Base-by-base conservation (phyloP, 30 jellyfish, hydroid and myxozoan species). In the Morbakka virulenta region DNA sequence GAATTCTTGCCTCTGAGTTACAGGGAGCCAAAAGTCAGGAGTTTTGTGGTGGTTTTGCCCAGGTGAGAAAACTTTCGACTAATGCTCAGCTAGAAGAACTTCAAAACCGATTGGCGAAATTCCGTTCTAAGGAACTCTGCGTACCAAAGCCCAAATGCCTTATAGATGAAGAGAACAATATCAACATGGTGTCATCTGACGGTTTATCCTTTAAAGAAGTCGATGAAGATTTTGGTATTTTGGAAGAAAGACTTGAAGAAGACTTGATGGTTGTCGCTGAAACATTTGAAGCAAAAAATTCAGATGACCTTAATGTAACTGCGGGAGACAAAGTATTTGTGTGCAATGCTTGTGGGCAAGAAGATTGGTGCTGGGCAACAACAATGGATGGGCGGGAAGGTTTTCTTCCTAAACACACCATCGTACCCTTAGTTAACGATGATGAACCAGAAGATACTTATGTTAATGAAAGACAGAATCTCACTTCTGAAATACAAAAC, bases 61-160 rank as follows among this genome's bases (percentile, higher is more conserved):
- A 76, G 47, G 95, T 83, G 64, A 76, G 95, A 29, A 83, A 73
- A 26, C 82, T 83, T 9, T 50, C 68, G 36, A 83, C 95, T 2
- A 36, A 41, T 24, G 65, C 95, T 21, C 4, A 28, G 2, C 12
- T 66, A 1, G 41, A 29, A 14, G 79, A 27, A 34, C 24, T 67
- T 28, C 64, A 4, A 2, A n/a, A 67, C 13, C 26, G 4, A 69
- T 69, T 20, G 41, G 28, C 25, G 33, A 62, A 69, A 47, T 23
- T 2, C 65, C 65, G 4, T 69, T 47, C 9, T 25, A 69, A 17
- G 65, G 33, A 41, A 17, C 57, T 41, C 35, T 36, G 65, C 11
- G 26, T 69, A 35, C 0, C 21, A 12, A 4, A 34, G 49, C 65
- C 41, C 6, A 69, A 34, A 13, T 69, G 41, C 26, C 35, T 35